A percentile compares a stretch with the other conserved stretches of the same genome.
These are phyloP conservation scores for Pristionchus exspectatus DNA, from an alignment of 2,888 invertebrate species.

Conservation along the genomic window DNA sequence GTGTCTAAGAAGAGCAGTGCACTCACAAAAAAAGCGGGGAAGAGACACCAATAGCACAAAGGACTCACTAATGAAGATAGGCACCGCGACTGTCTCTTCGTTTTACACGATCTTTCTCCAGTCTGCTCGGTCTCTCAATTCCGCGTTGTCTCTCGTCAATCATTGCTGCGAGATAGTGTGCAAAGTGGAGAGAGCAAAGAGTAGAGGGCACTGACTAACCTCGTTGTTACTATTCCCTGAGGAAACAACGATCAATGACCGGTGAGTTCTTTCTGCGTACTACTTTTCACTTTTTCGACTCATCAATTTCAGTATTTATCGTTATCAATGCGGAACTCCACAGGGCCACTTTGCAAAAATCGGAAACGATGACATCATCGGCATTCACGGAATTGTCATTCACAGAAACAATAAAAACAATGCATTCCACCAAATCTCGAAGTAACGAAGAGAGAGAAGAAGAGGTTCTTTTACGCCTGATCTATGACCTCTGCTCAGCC, in stretches of 20 bases:
- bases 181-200: background rate
- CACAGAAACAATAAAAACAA: no score
- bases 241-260: background rate
- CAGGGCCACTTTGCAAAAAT: no score
- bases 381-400: background rate
- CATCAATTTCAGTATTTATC: background rate
- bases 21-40: background rate
- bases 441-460: no score
- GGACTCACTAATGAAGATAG: constrained; percentile 13
- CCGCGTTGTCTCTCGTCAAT: no score
- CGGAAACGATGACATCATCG: background rate
- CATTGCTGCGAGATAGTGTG: background rate
- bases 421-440: no score
- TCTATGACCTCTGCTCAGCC: no score
- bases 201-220: background rate
- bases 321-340: background rate
- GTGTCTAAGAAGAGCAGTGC: background rate
- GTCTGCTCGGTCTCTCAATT: background rate
- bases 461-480: no score
- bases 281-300: background rate
- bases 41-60: background rate
- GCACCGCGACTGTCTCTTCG: no score
- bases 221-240: background rate
- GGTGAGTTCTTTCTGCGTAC: background rate
- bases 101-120: no score